Evolutionary conservation across 2,888 invertebrate genomes (phyloP).

Genomic region (Neoascia interrupta): DNA sequence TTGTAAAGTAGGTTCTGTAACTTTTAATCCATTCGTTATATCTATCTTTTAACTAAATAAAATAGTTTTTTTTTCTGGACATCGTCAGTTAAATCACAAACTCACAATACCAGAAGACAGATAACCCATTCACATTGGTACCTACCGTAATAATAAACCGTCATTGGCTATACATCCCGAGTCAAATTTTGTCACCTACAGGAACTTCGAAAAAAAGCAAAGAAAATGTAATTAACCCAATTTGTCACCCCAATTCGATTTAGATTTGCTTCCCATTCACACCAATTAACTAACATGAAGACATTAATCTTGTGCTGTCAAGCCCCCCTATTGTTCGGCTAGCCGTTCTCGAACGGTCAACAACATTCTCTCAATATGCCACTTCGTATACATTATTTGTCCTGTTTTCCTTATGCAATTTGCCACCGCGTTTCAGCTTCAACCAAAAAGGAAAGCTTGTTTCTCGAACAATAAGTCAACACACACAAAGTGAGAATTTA

Average conservation of each 20-base stretch:
- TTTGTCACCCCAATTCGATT: not conserved
- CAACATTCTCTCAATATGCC: slow-evolving; percentile 36
- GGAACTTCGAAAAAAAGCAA: no score
- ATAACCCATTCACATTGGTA: no score
- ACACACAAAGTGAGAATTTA: slow-evolving; percentile 52
- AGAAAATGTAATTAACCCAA: slow-evolving; percentile 11
- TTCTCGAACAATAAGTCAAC: slow-evolving; percentile 32
- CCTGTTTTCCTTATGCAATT: slow-evolving; percentile 44
- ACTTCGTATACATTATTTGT: slow-evolving; percentile 34
- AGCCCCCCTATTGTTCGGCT: slow-evolving; percentile 23
- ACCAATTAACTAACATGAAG: slow-evolving; percentile 38
- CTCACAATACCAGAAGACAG: no score
- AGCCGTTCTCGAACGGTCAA: not conserved
- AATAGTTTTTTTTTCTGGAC: no score
- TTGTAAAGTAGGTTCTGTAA: no score
- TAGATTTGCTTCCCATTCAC: not conserved
- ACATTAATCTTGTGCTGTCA: slow-evolving; percentile 51
- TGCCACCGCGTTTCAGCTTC: no score
- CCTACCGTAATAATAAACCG: no score
- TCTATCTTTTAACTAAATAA: no score
- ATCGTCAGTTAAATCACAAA: no score
- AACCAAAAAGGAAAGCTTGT: not conserved
- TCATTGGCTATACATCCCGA: no score
- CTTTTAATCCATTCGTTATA: no score
- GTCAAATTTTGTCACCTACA: no score